Conservation (phyloP, 2,113 vertebrate genomes). For the Crotophaga sulcirostris region DNA sequence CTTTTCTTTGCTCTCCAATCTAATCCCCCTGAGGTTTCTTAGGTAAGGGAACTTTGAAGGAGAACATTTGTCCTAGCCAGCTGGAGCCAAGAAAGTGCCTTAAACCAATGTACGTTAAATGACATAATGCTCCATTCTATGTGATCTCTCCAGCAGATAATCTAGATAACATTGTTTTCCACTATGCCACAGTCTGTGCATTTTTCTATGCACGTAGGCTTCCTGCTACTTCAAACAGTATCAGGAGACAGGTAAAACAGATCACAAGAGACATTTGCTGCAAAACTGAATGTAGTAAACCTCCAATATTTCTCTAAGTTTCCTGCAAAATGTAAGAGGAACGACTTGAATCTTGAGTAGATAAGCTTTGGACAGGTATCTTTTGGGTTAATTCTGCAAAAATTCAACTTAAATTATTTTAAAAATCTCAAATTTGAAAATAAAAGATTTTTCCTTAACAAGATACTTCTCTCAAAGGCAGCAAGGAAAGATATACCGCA, state of each 20-base stretch:
- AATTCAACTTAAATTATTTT: background rate
- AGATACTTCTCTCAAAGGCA: background rate
- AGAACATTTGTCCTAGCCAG: background rate
- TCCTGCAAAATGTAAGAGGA: background rate
- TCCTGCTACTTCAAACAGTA: background rate
- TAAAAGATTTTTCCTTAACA: background rate
- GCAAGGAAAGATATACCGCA: background rate
- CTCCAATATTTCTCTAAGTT: background rate
- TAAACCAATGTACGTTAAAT: background rate
- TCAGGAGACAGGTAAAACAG: constrained; percentile 2
- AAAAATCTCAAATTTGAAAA: background rate
- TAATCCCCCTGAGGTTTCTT: background rate
- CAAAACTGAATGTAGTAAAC: background rate
- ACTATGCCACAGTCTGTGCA: background rate
- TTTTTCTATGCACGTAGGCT: background rate
- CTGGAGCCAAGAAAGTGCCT: background rate
- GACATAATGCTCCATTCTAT: background rate
- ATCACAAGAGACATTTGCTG: background rate
- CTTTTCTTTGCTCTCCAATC: background rate
- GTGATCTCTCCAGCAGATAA: background rate
- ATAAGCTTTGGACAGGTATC: background rate
- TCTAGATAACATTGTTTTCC: background rate
- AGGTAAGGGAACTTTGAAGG: background rate
- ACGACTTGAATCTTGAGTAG: background rate
- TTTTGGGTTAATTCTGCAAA: background rate